Base-by-base conservation (phyloP, 2,113 vertebrate species). In the Falcunculus frontatus region DNA sequence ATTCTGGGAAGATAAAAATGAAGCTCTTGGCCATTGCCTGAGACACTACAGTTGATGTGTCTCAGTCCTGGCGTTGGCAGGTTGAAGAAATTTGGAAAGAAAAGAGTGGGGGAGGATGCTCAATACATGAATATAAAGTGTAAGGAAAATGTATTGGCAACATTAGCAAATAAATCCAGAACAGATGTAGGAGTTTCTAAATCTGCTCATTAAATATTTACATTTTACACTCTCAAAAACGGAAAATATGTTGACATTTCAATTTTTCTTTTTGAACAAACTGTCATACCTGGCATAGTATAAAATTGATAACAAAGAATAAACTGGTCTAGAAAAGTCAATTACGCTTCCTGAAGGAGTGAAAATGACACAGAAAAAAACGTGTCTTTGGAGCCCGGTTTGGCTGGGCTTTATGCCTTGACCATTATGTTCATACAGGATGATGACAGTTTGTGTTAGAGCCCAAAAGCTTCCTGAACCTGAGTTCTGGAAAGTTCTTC, bases 161-260 rank as follows among this genome's bases (percentile, higher is more conserved):
- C n/a, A 27, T 91, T 64, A 84, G 44, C 32, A 49, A 91, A 77
- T 67, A 78, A 95, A 78, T 93, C 44, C 69, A 57, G 63, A 32
- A 13, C 18, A 79, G 62, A 70, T n/a, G 39, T 21, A 88, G 49
- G 42, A 93, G 49, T 77, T 74, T 69, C 56, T 93, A 81, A 89
- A 69, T 14, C 27, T 83, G 46, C 35, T 64, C 30, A 60, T 95
- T 87, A 93, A 95, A 76, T 89, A 90, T 90, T 92, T 93, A 90
- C 56, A 84, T 11, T 53, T 86, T 78, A 37, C 19, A 29, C 13
- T 41, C 52, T 94, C 59, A 86, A 78, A 95, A 93, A 42, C 75
- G 60, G 27, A 83, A 95, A 92, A 90, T 82, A 91, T 26, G 35
- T 79, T 85, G 83, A 57, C 78, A 68, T 86, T 75, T 89, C 67